Evolutionary conservation across 1,140 invertebrate genomes (phyloP), one percentile per base, ranked within the genome.

Genomic region (Thaumetopoea pityocampa): DNA sequence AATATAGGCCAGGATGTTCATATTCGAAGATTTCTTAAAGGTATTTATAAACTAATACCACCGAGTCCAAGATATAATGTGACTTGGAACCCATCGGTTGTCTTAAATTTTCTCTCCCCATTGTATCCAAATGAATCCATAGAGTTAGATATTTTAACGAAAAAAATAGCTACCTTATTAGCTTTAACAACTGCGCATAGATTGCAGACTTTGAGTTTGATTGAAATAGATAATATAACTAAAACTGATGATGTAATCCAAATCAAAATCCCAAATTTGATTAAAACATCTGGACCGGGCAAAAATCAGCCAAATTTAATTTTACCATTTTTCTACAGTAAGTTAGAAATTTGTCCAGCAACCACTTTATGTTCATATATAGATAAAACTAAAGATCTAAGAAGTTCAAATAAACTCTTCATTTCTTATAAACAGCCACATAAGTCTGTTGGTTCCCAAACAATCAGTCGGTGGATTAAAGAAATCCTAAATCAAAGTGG

Each of bases 381-480:
- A 7, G 10, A 37, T 1, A 5, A n/a, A 5, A 32, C 27, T 9
- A 26, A 3, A 16, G 5, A 4, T 9, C 19, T 18, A 4, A 19
- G 27, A 18, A 24, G 38, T 36, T 27, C 26, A 9, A 16, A 45
- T 3, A 15, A n/a, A 14, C 7, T 36, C 1, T 12, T 46, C 8
- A 9, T 46, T 14, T 37, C 16, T 5, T 5, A n/a, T n/a, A 46
- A 4, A 19, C 37, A 33, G 14, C 43, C 43, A 3, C 16, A 15
- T 17, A 26, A 29, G 16, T 14, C 23, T 12, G 33, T 27, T 2
- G 20, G 11, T 4, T 5, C 42, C 5, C n/a, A 24, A 14, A 45
- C 42, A 7, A 36, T 45, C 5, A 18, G 34, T 15, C 11, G 34
- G 6, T 46, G 34, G 43, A 37, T 46, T 6, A 37, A 32, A 33